Evolutionary conservation across 1,140 invertebrate species (phyloP), one percentile per base, ranked within the genome.

Genomic region (Micrasema minimum): DNA sequence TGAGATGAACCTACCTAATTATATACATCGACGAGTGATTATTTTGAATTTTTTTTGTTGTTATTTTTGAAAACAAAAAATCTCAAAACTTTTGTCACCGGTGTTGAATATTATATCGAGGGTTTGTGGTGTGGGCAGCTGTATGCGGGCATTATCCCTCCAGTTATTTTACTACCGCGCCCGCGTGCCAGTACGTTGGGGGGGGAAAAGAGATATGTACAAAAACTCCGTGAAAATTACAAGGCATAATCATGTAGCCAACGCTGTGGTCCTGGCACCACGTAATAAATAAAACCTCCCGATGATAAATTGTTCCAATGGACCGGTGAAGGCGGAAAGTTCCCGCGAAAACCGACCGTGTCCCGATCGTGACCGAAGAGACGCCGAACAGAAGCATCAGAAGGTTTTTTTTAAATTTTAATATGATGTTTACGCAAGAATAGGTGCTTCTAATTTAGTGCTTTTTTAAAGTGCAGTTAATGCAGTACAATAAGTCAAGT

Each of bases 271-370:
- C 41, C 22, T 46, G 41, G 59, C 41, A 64, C 59, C 59, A 31
- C 59, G 59, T 46, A 45, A 46, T 64, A 64, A 64, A 64, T 64
- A 64, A 64, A 64, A 46, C 53, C 43, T 64, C 43, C 59, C 59
- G 59, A 64, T 64, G 59, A 64, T 64, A 64, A 64, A 64, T 64
- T 48, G 59, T 64, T 64, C 23, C 59, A 31, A 26, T 64, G 41
- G 59, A 46, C 41, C 59, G 59, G 59, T 22, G 23, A 31, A 31
- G 59, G 59, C 38, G 23, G 7, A 31, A 46, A 46, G n/a, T 45
- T 62, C 41, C 53, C 22, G 59, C 3, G 59, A 14, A 26, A 9
- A 23, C 38, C 59, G 22, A 45, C 18, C 57, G 59, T 31, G 41
- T n/a, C 20, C 41, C 16, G 18, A 41, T 38, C 55, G 16, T 38